Evolutionary conservation across 2,888 invertebrate genomes (phyloP), one percentile per base, ranked within the genome.

Genomic region (Nomada lathburiana): DNA sequence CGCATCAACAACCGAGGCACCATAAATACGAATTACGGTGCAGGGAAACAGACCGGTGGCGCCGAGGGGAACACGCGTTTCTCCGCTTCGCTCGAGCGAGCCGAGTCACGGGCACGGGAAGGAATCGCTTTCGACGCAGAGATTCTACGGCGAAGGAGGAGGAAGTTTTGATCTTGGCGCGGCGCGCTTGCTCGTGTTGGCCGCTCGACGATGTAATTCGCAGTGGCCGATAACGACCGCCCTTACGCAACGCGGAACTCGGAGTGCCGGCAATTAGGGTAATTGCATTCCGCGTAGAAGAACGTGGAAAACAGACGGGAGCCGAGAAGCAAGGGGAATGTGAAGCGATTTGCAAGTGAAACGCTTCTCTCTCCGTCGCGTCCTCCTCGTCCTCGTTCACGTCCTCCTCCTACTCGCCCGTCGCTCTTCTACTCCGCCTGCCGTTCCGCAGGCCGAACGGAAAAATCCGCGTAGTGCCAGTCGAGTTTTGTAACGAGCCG

Each of bases 161-260:
- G 60, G 44, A n/a, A n/a, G n/a, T n/a, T 53, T 72, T 52, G 53
- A 70, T 74, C 69, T 16, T 47, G n/a, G 20, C 11, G 60, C 57
- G 20, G 18, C 47, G 10, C n/a, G 7, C 63, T 50, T 55, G 44
- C 55, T 60, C 68, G 59, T 42, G 57, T 44, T 44, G 44, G 63
- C 76, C 80, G 76, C 55, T 88, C 88, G 86, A 90, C 90, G 85
- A 89, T 82, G 86, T 90, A 86, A 90, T 86, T 89, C 89, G 85
- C 80, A 86, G 86, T 89, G 85, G 81, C 84, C 89, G 90, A 92
- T 92, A 90, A 92, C 90, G 87, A 88, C 85, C 85, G 86, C 82
- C 88, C 89, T 92, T 91, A 90, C 90, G 91, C 89, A 92, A 92
- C 88, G 85, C 81, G 80, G 44, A 64, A 63, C 86, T 83, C 86